phyloP scores from a whole-genome alignment of 1,140 invertebrate species.

The Drosophila busckii region DNA sequence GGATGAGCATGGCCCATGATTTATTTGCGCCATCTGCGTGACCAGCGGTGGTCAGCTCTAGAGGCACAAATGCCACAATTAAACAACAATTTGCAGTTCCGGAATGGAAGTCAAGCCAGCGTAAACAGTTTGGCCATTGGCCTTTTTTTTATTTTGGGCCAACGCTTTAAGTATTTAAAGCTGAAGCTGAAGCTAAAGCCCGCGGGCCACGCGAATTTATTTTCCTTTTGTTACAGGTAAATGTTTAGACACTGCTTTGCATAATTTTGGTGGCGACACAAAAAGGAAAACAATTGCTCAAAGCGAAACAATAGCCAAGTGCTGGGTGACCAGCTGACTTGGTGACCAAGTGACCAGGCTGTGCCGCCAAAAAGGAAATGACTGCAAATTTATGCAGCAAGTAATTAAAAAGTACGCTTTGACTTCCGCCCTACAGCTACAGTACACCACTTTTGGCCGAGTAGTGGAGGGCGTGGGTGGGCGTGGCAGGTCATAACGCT shows the following conservation, averaged over 20 bases:
- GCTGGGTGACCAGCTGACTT: background rate
- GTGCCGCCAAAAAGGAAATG: conserved; percentile 33
- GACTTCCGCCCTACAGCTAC: background rate
- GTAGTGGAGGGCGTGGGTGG: background rate
- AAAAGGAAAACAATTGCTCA: background rate
- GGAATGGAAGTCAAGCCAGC: conserved; percentile 25
- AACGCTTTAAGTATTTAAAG: background rate
- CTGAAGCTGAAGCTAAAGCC: background rate
- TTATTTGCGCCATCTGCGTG: conserved; percentile 50
- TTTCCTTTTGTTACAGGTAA: conserved; percentile 1
- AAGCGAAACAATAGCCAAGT: background rate
- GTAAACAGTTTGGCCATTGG: conserved; percentile 15
- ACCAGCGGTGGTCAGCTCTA: conserved; percentile 22
- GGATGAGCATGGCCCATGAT: conserved; percentile 55
- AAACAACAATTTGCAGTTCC: conserved; percentile 56
- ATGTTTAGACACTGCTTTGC: conserved; percentile 14
- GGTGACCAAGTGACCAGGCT: conserved; percentile 3
- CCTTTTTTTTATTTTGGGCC: conserved; percentile 2
- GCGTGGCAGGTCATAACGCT: conserved; percentile 37
- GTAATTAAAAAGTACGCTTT: conserved; percentile 52
- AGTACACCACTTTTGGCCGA: background rate
- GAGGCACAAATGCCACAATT: conserved; percentile 45
- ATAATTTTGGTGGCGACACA: conserved; percentile 16
- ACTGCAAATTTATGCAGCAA: conserved; percentile 73
- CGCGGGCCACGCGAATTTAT: no score